Conservation (phyloP, 2,113 vertebrate genomes). For the Catharus fuscescens region DNA sequence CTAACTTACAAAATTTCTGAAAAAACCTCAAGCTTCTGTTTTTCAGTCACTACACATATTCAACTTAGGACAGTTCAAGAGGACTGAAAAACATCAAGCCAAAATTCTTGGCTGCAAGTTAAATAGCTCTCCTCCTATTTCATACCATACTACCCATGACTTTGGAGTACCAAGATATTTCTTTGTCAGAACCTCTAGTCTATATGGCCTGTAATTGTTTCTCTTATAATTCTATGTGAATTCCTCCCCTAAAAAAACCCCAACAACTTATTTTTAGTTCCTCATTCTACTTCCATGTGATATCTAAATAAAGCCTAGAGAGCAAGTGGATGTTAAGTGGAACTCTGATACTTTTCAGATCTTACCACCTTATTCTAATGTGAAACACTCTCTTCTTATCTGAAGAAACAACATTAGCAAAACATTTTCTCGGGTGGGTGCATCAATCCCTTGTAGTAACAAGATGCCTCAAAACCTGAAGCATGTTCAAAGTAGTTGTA, state of each 20-base stretch:
- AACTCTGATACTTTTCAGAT: neutral
- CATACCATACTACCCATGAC: neutral
- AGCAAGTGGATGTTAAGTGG: neutral
- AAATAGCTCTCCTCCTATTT: neutral
- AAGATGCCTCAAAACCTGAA: neutral
- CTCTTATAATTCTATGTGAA: neutral
- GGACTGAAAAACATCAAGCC: neutral
- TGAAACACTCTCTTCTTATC: neutral
- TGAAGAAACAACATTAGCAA: neutral
- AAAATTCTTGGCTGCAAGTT: neutral
- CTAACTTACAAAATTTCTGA: neutral
- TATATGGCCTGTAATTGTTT: neutral
- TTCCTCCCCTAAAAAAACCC: neutral
- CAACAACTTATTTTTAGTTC: neutral
- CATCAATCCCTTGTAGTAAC: neutral
- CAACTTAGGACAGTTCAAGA: neutral
- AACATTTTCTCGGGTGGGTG: neutral
- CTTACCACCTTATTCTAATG: neutral
- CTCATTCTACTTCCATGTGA: neutral
- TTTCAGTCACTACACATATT: neutral
- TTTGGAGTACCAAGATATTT: neutral
- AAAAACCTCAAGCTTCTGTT: neutral
- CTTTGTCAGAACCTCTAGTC: neutral
- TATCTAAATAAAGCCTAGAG: neutral
- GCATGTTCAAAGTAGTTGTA: neutral